Evolutionary conservation across 2,888 invertebrate species (phyloP).

Genomic region (Hydriomena furcata): DNA sequence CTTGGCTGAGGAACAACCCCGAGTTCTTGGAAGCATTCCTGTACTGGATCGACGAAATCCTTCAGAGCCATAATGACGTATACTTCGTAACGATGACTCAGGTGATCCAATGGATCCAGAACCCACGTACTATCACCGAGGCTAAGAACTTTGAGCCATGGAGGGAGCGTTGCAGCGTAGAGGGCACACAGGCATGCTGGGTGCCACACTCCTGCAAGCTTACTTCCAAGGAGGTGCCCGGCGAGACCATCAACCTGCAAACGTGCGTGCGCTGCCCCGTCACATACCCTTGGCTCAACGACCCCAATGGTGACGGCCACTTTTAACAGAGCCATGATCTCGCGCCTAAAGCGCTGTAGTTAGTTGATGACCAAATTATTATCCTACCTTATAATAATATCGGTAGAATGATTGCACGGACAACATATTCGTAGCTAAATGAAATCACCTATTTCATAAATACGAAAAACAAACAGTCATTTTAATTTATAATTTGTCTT

Average conservation of each 20-base stretch:
- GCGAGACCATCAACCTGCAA: slow-evolving; percentile 96
- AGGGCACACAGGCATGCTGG: slow-evolving; percentile 92
- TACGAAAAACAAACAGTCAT: slow-evolving; percentile 26
- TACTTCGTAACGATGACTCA: slow-evolving; percentile 98
- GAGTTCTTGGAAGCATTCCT: slow-evolving; percentile 96
- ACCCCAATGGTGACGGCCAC: slow-evolving; percentile 94
- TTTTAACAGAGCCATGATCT: slow-evolving; percentile 86
- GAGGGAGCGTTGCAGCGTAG: slow-evolving; percentile 96
- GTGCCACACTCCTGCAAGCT: slow-evolving; percentile 95
- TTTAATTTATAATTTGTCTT: slow-evolving; percentile 22
- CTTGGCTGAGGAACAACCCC: slow-evolving; percentile 96
- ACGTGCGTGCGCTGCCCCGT: slow-evolving; percentile 96
- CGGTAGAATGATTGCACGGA: slow-evolving; percentile 62
- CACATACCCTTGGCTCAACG: slow-evolving; percentile 97
- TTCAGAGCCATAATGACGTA: slow-evolving; percentile 93
- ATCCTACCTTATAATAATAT: slow-evolving; percentile 52
- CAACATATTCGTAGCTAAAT: slow-evolving; percentile 61
- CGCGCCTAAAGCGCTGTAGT: slow-evolving; percentile 69
- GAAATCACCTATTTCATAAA: slow-evolving; percentile 15
- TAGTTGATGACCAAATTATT: slow-evolving; percentile 59
- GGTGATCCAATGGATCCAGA: slow-evolving; percentile 97
- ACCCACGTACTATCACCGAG: slow-evolving; percentile 92
- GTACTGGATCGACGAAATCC: slow-evolving; percentile 95
- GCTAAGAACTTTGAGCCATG: slow-evolving; percentile 96
- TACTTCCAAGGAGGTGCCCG: slow-evolving; percentile 96